Conservation (phyloP, 2,113 vertebrate species). For the human region GRCh38 chr11:47666501-47667000, state of each 20-base stretch:
- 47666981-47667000: constrained; percentile 10
- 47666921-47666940: neutral
- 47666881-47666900: neutral
- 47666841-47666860: neutral
- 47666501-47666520: neutral
- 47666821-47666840: neutral
- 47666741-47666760: neutral
- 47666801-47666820: neutral
- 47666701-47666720: neutral
- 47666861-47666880: neutral
- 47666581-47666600: neutral
- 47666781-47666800: neutral
- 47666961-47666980: constrained; percentile 38
- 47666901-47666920: neutral
- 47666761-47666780: neutral
- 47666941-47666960: constrained; percentile 52
- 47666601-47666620: neutral
- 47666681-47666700: neutral
- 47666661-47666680: neutral
- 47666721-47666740: neutral
- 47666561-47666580: neutral
- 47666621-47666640: neutral
- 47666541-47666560: neutral
- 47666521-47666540: neutral
- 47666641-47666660: neutral